A percentile compares a stretch with the other conserved stretches of the same genome.
Evolutionary conservation across 2,797 vertebrate genomes (phyloP).

Genomic region (Xiphophorus birchmanni): DNA sequence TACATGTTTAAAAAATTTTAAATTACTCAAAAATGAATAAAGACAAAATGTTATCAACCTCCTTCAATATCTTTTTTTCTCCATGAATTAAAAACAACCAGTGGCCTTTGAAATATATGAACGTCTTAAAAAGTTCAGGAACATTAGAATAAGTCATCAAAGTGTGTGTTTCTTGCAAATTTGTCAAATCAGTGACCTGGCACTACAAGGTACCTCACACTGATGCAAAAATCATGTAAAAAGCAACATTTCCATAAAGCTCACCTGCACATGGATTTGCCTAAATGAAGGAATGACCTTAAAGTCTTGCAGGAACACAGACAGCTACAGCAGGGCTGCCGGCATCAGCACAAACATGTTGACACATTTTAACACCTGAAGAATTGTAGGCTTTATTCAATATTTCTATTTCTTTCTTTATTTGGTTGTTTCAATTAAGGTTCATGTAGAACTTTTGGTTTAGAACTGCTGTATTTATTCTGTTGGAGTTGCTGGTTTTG

Average conservation of each 20-base stretch:
- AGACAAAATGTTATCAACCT: neutral
- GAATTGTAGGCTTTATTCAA: neutral
- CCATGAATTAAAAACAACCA: neutral
- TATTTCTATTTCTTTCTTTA: neutral
- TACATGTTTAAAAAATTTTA: neutral
- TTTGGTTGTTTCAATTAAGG: neutral
- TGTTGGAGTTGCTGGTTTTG: neutral
- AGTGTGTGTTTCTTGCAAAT: neutral
- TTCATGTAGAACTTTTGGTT: neutral
- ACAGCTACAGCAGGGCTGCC: slow-evolving; percentile 12
- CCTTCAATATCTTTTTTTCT: neutral
- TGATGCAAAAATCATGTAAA: slow-evolving; percentile 26
- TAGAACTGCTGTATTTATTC: neutral
- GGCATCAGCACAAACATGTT: neutral
- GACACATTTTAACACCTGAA: neutral
- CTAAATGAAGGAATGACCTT: slow-evolving; percentile 32
- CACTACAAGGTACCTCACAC: slow-evolving; percentile 12
- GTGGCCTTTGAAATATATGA: neutral
- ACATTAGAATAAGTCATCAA: neutral
- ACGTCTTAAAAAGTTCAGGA: neutral
- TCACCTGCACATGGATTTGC: slow-evolving; percentile 25
- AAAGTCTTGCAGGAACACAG: slow-evolving; percentile 18
- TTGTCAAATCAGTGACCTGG: neutral
- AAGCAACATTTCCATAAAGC: slow-evolving; percentile 21
- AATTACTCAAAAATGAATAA: neutral